Evolutionary conservation across 2,888 invertebrate genomes (phyloP).

Genomic region (Anoplius nigerrimus): DNA sequence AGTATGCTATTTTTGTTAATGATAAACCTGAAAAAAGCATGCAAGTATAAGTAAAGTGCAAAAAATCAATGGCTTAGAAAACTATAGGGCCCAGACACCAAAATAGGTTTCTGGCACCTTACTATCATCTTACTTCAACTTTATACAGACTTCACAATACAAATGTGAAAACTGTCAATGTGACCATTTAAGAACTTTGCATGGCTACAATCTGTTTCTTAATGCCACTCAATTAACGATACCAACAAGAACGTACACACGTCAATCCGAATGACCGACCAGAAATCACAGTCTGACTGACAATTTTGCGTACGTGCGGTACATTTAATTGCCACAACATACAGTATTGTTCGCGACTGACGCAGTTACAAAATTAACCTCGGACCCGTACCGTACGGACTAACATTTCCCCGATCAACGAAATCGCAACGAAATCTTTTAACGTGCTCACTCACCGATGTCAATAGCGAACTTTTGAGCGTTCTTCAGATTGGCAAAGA

Average conservation of each 20-base stretch:
- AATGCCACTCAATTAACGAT: too few relatives aligned
- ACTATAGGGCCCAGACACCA: neutral
- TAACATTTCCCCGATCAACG: too few relatives aligned
- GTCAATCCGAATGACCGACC: too few relatives aligned
- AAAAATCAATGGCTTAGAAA: neutral
- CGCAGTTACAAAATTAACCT: neutral
- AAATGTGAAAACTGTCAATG: neutral
- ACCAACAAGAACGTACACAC: too few relatives aligned
- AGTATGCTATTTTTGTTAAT: slow-evolving; percentile 83
- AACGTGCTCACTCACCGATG: slow-evolving; percentile 77
- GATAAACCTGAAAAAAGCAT: slow-evolving; percentile 78
- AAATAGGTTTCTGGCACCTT: neutral
- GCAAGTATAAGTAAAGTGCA: neutral
- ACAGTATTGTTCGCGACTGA: too few relatives aligned
- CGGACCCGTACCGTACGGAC: too few relatives aligned
- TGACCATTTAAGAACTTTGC: neutral
- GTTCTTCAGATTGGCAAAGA: slow-evolving; percentile 81
- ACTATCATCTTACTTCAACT: neutral
- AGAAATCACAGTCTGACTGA: too few relatives aligned
- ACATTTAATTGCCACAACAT: too few relatives aligned
- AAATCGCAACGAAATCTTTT: too few relatives aligned
- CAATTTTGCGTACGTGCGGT: too few relatives aligned
- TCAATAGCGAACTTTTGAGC: slow-evolving; percentile 83
- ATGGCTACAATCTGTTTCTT: too few relatives aligned
- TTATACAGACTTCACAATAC: neutral